Percentiles rank a stretch among this genome's conserved stretches.
phyloP scores from a whole-genome alignment of 1,140 invertebrate genomes.

The Streblospio benedicti region DNA sequence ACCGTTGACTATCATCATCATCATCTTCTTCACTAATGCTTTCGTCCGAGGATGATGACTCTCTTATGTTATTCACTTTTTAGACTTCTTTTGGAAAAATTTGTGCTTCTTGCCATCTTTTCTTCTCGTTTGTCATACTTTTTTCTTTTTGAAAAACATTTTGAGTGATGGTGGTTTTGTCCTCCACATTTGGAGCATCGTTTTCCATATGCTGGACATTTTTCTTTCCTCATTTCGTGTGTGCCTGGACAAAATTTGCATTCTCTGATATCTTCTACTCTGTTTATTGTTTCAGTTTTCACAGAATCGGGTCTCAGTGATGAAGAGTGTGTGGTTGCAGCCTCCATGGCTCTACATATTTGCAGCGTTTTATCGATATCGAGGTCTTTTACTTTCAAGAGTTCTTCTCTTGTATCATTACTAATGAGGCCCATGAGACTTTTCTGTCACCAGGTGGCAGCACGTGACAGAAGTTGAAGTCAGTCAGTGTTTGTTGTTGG shows the following conservation, averaged over 20 bases:
- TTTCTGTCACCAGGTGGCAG: too few species aligned
- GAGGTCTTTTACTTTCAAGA: background rate
- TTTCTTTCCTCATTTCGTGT: too few species aligned
- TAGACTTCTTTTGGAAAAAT: background rate
- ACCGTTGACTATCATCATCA: too few species aligned
- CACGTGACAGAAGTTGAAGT: too few species aligned
- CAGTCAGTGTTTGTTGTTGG: too few species aligned
- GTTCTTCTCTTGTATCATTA: background rate
- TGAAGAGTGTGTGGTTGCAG: background rate
- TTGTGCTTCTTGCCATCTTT: background rate
- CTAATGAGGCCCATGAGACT: background rate
- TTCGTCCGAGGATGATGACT: background rate
- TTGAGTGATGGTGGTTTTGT: conserved; percentile 1
- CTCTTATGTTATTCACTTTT: background rate
- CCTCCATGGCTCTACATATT: background rate
- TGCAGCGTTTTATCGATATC: background rate
- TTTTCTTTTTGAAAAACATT: background rate
- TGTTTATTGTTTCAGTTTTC: background rate
- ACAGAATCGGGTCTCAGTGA: background rate
- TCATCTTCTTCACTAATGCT: too few species aligned
- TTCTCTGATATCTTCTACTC: too few species aligned
- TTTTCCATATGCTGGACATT: conserved; percentile 3
- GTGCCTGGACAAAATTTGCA: too few species aligned
- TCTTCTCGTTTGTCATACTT: background rate
- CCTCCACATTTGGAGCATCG: conserved; percentile 1